Evolutionary conservation across 2,797 vertebrate species (phyloP), one percentile per base, ranked within the genome.

Genomic region (Mormyrus proboscirostris): DNA sequence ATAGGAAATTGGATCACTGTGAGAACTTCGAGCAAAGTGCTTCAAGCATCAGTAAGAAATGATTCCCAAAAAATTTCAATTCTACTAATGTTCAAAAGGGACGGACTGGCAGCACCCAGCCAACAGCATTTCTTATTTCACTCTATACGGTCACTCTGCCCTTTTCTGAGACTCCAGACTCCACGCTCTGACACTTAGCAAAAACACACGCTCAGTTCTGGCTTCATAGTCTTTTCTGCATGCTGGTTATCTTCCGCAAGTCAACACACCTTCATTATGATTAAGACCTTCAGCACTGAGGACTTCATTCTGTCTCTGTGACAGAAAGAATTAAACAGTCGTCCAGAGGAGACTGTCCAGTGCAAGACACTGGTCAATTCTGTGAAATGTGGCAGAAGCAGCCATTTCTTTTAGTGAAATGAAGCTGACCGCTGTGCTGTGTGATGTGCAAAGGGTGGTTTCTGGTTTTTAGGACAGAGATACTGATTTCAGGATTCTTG

Each of bases 31-130:
- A 14, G 33, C 69, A 76, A 41, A 76, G 69, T 41, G 69, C 69
- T 76, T 76, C 69, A 76, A 76, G 33, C 69, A 76, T 76, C 69
- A 76, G 33, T 76, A 76, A 33, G 33, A 73, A 76, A 76, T 76
- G 69, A 76, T 76, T 76, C 33, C 69, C 69, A 76, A 76, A 76
- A 76, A 76, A 76, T 14, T 76, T 38, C 33, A 76, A 33, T 76
- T 76, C 12, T 76, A 33, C 29, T 5, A 33, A 76, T 76, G 33
- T 76, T 41, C 33, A 41, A 76, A 76, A 41, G 69, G 69, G 29
- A 76, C 12, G 10, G 33, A 16, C 14, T 41, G 4, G 69, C 29
- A 76, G 69, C 69, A 16, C 33, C 33, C 14, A 41, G 69, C 69
- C 69, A 76, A 76, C 29, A 33, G 33, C 33, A 22, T 76, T 76